Percentiles rank a stretch among this genome's conserved stretches.
Conservation (phyloP, 2,888 invertebrate species). For the Ophioninae sp. region DNA sequence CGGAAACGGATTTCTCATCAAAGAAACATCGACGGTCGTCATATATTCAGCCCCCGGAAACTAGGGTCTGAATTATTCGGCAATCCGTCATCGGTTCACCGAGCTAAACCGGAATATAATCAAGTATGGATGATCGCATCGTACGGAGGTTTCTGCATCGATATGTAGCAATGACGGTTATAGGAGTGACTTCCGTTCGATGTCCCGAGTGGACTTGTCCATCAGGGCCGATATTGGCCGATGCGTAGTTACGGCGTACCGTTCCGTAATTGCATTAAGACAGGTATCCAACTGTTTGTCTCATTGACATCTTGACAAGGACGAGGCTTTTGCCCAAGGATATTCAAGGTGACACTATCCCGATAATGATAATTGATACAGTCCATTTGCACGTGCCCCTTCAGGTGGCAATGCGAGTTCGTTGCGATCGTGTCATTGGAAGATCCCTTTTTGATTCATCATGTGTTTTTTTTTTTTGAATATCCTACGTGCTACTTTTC, state of each 20-base stretch:
- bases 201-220: slow-evolving; percentile 2
- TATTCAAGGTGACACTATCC: slow-evolving; percentile 49
- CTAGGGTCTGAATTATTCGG: background rate
- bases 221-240: background rate
- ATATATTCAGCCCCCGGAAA: background rate
- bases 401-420: slow-evolving; percentile 40
- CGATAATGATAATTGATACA: slow-evolving; percentile 52
- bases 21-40: too few species aligned
- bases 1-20: too few species aligned
- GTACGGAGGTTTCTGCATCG: background rate
- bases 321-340: slow-evolving; percentile 37
- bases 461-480: too few species aligned
- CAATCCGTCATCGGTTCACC: background rate
- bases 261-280: slow-evolving; percentile 16
- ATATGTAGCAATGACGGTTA: background rate
- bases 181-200: background rate
- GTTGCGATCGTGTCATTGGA: slow-evolving; percentile 30
- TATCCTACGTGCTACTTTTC: too few species aligned
- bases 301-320: slow-evolving; percentile 38
- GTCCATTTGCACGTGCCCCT: slow-evolving; percentile 24
- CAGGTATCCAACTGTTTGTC: slow-evolving; percentile 13
- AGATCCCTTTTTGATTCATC: background rate
- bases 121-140: background rate
- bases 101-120: background rate
- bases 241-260: slow-evolving; percentile 4